phyloP scores from a whole-genome alignment of 1,140 invertebrate species.

The Probaryconus sp. region DNA sequence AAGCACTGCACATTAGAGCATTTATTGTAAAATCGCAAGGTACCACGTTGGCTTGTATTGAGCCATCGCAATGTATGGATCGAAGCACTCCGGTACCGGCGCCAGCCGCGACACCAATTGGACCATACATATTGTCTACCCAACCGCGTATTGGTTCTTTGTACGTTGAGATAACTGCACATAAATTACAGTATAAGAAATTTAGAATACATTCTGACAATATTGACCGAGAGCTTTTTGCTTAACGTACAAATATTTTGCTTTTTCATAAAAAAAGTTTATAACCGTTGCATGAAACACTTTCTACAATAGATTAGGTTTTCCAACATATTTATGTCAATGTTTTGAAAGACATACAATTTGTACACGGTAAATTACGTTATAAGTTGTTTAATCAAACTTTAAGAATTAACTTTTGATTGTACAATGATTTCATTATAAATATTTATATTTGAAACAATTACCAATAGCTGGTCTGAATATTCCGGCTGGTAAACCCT shows the following conservation, averaged over 20 bases:
- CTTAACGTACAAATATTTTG: slow-evolving; percentile 26
- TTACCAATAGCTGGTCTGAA: slow-evolving; percentile 88
- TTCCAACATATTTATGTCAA: too few species aligned
- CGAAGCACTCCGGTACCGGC: slow-evolving; percentile 87
- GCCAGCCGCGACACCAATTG: slow-evolving; percentile 86
- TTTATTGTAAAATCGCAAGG: slow-evolving; percentile 91
- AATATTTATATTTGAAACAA: slow-evolving; percentile 1
- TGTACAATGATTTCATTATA: too few species aligned
- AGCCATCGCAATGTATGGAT: slow-evolving; percentile 81
- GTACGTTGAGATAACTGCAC: slow-evolving; percentile 79
- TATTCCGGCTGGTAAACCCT: slow-evolving; percentile 84
- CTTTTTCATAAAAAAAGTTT: neutral
- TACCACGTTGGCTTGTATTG: slow-evolving; percentile 86
- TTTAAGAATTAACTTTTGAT: too few species aligned
- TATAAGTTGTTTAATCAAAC: too few species aligned
- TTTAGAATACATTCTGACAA: slow-evolving; percentile 31
- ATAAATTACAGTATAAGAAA: slow-evolving; percentile 47
- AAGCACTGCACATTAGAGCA: slow-evolving; percentile 86
- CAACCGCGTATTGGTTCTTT: slow-evolving; percentile 81
- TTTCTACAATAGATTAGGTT: too few species aligned
- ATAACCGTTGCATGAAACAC: too few species aligned
- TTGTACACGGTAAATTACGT: too few species aligned
- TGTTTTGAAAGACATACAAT: too few species aligned
- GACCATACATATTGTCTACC: slow-evolving; percentile 96
- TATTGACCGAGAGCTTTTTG: slow-evolving; percentile 28